phyloP scores from a whole-genome alignment of 2,113 vertebrate species.

The Tichodroma muraria region DNA sequence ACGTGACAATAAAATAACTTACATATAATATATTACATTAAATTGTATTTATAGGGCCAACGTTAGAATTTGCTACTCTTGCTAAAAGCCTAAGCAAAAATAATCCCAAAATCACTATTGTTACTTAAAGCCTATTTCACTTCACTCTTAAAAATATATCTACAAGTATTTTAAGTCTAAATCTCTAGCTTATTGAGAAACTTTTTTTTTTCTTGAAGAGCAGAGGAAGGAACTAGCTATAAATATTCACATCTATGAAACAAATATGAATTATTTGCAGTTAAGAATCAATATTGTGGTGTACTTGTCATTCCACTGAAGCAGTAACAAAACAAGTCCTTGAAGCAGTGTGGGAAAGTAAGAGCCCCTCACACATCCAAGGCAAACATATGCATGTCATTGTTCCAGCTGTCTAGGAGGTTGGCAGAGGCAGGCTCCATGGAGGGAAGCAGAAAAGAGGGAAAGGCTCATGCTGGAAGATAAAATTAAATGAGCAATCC shows the following conservation, averaged over 20 bases:
- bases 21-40: not conserved
- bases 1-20: not conserved
- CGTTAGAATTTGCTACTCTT: not conserved
- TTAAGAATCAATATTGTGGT: not conserved
- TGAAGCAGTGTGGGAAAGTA: not conserved
- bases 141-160: not conserved
- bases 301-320: not conserved
- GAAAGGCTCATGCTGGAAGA: not conserved
- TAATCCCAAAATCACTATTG: not conserved
- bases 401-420: not conserved
- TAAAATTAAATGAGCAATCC: not conserved
- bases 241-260: not conserved
- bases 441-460: not conserved
- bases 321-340: not conserved
- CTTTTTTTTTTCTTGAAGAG: not conserved
- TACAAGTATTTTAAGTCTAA: not conserved
- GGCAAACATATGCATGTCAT: not conserved
- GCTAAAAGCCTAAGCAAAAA: not conserved
- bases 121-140: not conserved
- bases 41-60: not conserved
- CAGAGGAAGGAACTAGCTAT: not conserved
- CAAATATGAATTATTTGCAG: not conserved
- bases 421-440: not conserved
- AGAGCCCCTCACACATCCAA: not conserved
- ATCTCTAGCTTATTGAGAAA: not conserved